Conservation (phyloP, 2,797 vertebrate species). For the Pagetopsis macropterus region DNA sequence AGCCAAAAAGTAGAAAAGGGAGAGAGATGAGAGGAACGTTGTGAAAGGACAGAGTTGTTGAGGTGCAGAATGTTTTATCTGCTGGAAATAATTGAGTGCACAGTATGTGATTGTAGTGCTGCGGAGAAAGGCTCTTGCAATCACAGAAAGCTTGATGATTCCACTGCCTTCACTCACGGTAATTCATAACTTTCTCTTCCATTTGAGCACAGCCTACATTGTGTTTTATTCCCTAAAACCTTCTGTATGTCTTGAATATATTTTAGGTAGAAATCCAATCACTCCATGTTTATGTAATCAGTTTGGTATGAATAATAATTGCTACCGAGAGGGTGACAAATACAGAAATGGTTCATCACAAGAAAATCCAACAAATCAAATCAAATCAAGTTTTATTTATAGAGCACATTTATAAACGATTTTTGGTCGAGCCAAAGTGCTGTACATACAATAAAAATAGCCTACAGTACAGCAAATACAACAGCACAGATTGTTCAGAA, state of each 20-base stretch:
- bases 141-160: slow-evolving; percentile 2
- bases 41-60: slow-evolving; percentile 19
- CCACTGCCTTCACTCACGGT: background rate
- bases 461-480: no score
- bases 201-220: background rate
- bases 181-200: background rate
- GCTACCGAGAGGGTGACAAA: background rate
- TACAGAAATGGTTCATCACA: background rate
- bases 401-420: no score
- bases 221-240: background rate
- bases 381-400: no score
- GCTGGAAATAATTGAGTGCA: background rate
- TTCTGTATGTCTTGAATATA: background rate
- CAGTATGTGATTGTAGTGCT: slow-evolving; percentile 5
- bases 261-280: no score
- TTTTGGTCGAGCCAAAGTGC: no score
- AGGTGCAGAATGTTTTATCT: slow-evolving; percentile 22
- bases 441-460: no score
- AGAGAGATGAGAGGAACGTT: slow-evolving; percentile 15
- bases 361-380: background rate
- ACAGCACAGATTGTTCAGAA: no score
- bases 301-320: background rate
- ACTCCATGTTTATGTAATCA: no score
- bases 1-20: slow-evolving; percentile 33
- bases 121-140: slow-evolving; percentile 6